Conservation (phyloP, 2,888 invertebrate species). For the Nomada fucata region DNA sequence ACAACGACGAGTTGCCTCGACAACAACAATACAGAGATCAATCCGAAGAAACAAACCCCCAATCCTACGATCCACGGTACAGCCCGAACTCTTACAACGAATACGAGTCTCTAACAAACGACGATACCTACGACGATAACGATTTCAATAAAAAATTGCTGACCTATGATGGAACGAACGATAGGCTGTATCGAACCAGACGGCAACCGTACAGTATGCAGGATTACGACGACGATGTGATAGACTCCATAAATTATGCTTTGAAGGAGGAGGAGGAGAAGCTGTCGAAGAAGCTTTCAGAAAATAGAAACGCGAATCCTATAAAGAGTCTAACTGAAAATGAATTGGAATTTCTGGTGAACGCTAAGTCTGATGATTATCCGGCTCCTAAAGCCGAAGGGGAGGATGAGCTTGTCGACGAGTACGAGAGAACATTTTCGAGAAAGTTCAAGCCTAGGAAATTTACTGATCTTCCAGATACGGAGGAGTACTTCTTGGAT, state of each 20-base stretch:
- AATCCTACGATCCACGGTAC: conserved; percentile 41
- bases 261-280: conserved; percentile 30
- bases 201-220: conserved; percentile 41
- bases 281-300: neutral
- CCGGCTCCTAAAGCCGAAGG: conserved; percentile 13
- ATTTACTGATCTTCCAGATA: conserved; percentile 42
- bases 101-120: conserved; percentile 30
- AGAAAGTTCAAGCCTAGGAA: conserved; percentile 71
- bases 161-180: conserved; percentile 31
- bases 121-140: conserved; percentile 33
- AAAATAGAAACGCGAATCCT: neutral
- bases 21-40: conserved; percentile 29
- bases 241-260: conserved; percentile 43
- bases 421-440: conserved; percentile 74
- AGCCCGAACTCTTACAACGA: conserved; percentile 35
- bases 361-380: conserved; percentile 40
- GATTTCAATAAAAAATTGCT: conserved; percentile 17
- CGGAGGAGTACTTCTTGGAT: conserved; percentile 34
- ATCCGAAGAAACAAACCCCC: conserved; percentile 19
- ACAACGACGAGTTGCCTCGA: conserved; percentile 20
- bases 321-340: conserved; percentile 10
- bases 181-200: conserved; percentile 55
- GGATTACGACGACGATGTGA: conserved; percentile 44
- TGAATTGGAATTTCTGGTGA: conserved; percentile 54
- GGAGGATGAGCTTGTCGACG: conserved; percentile 35